These are phyloP conservation scores for Physella acuta DNA, from an alignment of 1,140 invertebrate genomes.

Conservation along the genomic window DNA sequence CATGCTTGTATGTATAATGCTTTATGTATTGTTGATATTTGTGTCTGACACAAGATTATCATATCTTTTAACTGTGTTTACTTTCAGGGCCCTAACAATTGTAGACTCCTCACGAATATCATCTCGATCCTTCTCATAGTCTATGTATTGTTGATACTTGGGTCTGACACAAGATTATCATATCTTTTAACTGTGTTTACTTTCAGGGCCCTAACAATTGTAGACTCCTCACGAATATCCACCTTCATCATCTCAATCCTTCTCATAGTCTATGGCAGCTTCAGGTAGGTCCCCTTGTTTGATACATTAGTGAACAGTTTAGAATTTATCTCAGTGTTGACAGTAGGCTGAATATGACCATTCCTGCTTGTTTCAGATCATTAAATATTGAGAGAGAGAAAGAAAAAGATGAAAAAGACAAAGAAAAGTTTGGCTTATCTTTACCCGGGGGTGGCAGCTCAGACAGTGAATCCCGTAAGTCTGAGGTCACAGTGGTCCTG, in stretches of 20 bases:
- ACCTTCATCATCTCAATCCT: conserved; percentile 97
- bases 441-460: neutral
- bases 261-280: conserved; percentile 94
- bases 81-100: conserved; percentile 71
- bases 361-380: conserved; percentile 44
- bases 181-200: too few species aligned
- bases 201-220: conserved; percentile 73
- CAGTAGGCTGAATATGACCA: too few species aligned
- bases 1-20: too few species aligned
- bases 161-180: neutral
- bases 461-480: conserved; percentile 43
- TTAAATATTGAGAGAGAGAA: conserved; percentile 57
- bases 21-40: too few species aligned
- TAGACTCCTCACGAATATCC: conserved; percentile 93
- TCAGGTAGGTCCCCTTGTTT: too few species aligned
- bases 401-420: conserved; percentile 50
- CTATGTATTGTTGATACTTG: conserved; percentile 71
- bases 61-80: too few species aligned
- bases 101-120: conserved; percentile 94
- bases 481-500: too few species aligned
- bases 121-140: conserved; percentile 97
- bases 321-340: too few species aligned
- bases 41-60: too few species aligned
- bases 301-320: too few species aligned
- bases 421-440: conserved; percentile 21